Evolutionary conservation across 2,797 vertebrate species (phyloP).

Genomic region (Gobionotothen gibberifrons): DNA sequence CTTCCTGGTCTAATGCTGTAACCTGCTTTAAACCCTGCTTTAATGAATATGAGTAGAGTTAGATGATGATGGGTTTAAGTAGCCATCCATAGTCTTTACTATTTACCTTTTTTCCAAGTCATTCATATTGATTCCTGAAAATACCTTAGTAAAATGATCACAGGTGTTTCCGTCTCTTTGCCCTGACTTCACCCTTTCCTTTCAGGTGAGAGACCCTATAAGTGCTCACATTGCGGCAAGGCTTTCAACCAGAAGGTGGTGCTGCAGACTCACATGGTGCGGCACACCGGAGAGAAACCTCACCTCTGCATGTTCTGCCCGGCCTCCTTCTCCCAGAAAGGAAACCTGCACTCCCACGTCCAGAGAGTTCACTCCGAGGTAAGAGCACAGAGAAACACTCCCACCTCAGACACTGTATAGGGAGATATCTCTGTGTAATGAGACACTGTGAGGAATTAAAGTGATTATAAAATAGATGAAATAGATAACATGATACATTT

Average conservation of each 20-base stretch:
- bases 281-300: slow-evolving; percentile 97
- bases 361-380: slow-evolving; percentile 99
- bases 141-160: too few species aligned
- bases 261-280: slow-evolving; percentile 97
- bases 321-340: slow-evolving; percentile 98
- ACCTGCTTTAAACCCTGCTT: background rate
- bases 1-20: background rate
- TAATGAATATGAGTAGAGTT: background rate
- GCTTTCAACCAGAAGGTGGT: slow-evolving; percentile 99
- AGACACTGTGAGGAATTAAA: background rate
- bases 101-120: background rate
- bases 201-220: slow-evolving; percentile 94
- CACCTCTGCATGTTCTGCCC: slow-evolving; percentile 97
- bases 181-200: background rate
- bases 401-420: background rate
- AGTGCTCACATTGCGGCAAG: slow-evolving; percentile 94
- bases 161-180: background rate
- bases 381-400: slow-evolving; percentile 46
- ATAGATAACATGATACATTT: background rate
- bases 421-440: background rate
- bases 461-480: background rate
- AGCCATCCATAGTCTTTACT: background rate
- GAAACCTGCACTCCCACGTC: slow-evolving; percentile 97
- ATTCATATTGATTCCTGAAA: background rate
- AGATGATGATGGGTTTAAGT: background rate